Base-by-base conservation (phyloP, 1,140 invertebrate genomes). In the Pomacea maculata region DNA sequence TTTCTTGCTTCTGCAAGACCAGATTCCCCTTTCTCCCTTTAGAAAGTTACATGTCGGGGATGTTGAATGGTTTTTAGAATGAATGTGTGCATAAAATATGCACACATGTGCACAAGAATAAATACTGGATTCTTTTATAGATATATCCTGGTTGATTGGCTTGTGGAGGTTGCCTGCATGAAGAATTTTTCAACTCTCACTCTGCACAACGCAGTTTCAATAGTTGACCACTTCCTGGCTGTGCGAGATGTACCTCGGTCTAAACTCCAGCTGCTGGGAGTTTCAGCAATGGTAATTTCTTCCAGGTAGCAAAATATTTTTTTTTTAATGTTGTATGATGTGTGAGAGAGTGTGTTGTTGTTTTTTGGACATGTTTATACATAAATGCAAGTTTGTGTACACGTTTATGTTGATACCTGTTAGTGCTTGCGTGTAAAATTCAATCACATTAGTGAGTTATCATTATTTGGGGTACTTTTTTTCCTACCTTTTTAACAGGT, bases 111-210 rank as follows among this genome's bases (percentile, higher is more conserved):
- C 34, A 45, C 6, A 45, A 45, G 34, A 45, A 45, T 9, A 61
- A 61, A 11, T 61, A 17, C 63, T 80, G 19, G 19, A 29, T 67
- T 45, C 78, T 79, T 63, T 83, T 87, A n/a, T 83, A 91, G 90
- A 75, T 90, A 91, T 67, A 91, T 91, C 73, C 81, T 91, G 63
- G 86, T 91, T 3, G 91, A 91, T 78, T 91, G 91, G 91, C 80
- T 91, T 55, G 90, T 90, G 57, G 91, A 91, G 82, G 90, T 91
- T 7, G 89, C 88, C 54, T 85, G 85, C 19, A 90, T 91, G 90
- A 91, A 91, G 79, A 86, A 87, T 68, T 91, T 90, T 81, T 87
- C 86, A 63, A 88, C 85, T 74, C 86, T 86, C 25, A 89, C 88
- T 21, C 74, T 91, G 45, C 90, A 91, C 78, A 83, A 88, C 29